Evolutionary conservation across 2,797 vertebrate genomes (phyloP).

Genomic region (Clamator glandarius): DNA sequence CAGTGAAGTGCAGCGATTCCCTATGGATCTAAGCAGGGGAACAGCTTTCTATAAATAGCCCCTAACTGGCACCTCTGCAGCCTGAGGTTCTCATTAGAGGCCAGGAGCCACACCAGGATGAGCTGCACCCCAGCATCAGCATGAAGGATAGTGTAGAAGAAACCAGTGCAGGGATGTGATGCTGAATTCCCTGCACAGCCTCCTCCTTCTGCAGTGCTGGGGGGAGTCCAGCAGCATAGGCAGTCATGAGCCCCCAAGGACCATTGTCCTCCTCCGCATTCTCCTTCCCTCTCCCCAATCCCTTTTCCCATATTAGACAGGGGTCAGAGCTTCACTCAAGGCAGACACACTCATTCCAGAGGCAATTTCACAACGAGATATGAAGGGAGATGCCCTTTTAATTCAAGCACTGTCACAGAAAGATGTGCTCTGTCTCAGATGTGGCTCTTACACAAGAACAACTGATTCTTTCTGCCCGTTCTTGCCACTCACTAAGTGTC

Average conservation of each 20-base stretch:
- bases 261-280: background rate
- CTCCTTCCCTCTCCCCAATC: background rate
- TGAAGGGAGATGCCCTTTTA: background rate
- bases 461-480: background rate
- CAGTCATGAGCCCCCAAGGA: accelerated
- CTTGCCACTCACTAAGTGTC: accelerated
- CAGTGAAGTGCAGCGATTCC: accelerated
- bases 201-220: background rate
- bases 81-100: background rate
- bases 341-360: background rate
- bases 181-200: background rate
- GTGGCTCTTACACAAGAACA: background rate
- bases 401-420: background rate
- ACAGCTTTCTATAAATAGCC: background rate
- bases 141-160: background rate
- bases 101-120: accelerated
- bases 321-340: background rate
- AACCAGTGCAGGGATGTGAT: background rate
- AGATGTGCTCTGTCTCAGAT: background rate
- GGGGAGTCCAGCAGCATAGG: accelerated
- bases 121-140: background rate
- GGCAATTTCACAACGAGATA: accelerated
- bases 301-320: accelerated
- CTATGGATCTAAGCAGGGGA: background rate
- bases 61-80: background rate